Base-by-base conservation (phyloP, 2,888 invertebrate species). In the Diploptera punctata region DNA sequence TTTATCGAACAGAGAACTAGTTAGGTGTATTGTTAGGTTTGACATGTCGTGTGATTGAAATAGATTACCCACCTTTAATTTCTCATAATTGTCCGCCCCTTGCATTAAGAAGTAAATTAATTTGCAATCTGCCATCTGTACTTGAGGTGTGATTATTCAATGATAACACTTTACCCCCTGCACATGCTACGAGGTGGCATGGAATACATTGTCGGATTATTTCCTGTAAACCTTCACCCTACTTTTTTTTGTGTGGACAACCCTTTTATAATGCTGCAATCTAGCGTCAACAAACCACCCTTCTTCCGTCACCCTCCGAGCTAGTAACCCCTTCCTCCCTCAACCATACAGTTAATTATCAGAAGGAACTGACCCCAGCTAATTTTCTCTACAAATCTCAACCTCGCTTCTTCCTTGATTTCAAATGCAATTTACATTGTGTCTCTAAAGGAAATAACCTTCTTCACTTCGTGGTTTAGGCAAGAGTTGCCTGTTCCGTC, bases 301-400 rank as follows among this genome's bases (percentile, higher is more conserved):
- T 52, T 13, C 19, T 52, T 52, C 52, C 52, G 52, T 62, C 62
- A 43, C 62, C 62, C 62, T 62, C n/a, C n/a, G n/a, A n/a, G n/a
- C n/a, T n/a, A n/a, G n/a, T n/a, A n/a, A n/a, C n/a, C n/a, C n/a
- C n/a, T n/a, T n/a, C 61, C 38, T 19, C 24, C 62, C 62, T 43
- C 18, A n/a, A 24, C 62, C 10, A 62, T 19, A 31, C 19, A 38
- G 62, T 33, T 62, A 62, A 62, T 62, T 62, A 62, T 33, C 31
- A 62, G 62, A n/a, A n/a, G n/a, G n/a, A n/a, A 43, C 24, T 43
- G 62, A 33, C 13, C 18, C 31, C 33, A 62, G 43, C 43, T 62
- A 43, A 62, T 62, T 62, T 62, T 5, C 18, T 43, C 38, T 18
- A 62, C 43, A 62, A 62, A 62, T 62, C 43, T 43, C 62, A 3